Evolutionary conservation across 2,797 vertebrate genomes (phyloP), one percentile per base, ranked within the genome.

Genomic region (Lycodopsis pacificus): DNA sequence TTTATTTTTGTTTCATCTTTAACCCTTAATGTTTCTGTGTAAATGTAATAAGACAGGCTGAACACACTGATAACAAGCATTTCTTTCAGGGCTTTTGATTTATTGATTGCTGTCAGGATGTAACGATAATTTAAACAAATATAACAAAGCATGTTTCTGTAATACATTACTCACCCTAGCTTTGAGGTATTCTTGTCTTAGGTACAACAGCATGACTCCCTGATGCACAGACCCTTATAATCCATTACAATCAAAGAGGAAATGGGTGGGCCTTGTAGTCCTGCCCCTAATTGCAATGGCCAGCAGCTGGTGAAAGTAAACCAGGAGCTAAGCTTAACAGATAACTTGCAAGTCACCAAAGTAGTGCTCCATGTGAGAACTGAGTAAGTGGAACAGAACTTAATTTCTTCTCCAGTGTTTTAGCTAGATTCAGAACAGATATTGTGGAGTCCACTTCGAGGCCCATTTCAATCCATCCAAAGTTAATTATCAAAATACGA

Each of bases 251-350:
- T 27, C 10, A 48, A 17, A 61, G 22, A 54, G 19, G 13, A 54
- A 64, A 58, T 1, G 6, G 38, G 22, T 53, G 56, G 38, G 46
- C 27, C 30, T 57, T 19, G 3, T 59, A 22, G 34, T 56, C 34
- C 44, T 36, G 9, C 30, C 57, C 13, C 11, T 80, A 77, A 87
- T 80, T 87, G 40, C 5, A 76, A 85, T 59, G 14, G 17, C n/a
- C 54, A 38, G 22, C 82, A 80, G 74, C 80, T 80, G 80, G 22
- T 65, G 30, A 62, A 30, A 59, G 59, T 11, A n/a, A 66, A 30
- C 9, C 58, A 63, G 20, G 30, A 71, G 38, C 27, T 73, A 30
- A 73, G 57, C 7, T 64, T 14, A 67, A 15, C 36, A 36, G 1
- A 19, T 40, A 34, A 48, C 13, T 25, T 3, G 17, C 13, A 53